Base-by-base conservation (phyloP, 2,797 vertebrate species). In the Gambusia yucatana region DNA sequence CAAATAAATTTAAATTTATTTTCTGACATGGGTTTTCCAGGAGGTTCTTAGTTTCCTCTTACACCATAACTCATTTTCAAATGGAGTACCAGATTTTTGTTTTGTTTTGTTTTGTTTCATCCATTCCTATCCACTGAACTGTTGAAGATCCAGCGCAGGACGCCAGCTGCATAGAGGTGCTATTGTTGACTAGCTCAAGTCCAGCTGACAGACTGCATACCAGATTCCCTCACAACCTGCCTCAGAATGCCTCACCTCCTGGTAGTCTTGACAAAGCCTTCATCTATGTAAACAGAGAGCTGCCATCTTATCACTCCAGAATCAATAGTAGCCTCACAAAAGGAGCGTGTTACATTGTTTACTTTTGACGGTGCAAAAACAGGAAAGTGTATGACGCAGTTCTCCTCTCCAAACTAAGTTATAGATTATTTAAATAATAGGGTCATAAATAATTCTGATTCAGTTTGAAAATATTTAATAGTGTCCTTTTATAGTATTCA, bases 181-280 rank as follows among this genome's bases (percentile, higher is more conserved):
- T 88, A 86, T 91, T 94, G 94, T 93, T 86, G 91, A 91, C 76
- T 77, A 90, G 84, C 89, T 89, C 72, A 71, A 77, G 83, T 84
- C 73, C 65, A 81, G 88, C 82, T 89, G 77, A 74, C 82, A 78
- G 28, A 28, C 81, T 71, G 79, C 91, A 94, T 94, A 86, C 90
- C 93, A 89, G 79, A 89, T 92, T 91, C 85, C 77, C 78, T 91
- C 88, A 87, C 90, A 91, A 86, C 83, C 89, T 83, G 79, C 89
- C 86, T 93, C 87, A 92, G 91, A 94, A 95, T 94, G 88, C 92
- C 86, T 88, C 91, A 93, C 91, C 93, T 94, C 92, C 85, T 82
- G 88, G 80, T 88, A 84, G 90, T 93, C 89, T 92, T 92, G 90
- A 91, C 93, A 94, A 88, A 89, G 75, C 83, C 88, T 91, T 89